Evolutionary conservation across 2,888 invertebrate genomes (phyloP).

Genomic region (Urechis unicinctus): DNA sequence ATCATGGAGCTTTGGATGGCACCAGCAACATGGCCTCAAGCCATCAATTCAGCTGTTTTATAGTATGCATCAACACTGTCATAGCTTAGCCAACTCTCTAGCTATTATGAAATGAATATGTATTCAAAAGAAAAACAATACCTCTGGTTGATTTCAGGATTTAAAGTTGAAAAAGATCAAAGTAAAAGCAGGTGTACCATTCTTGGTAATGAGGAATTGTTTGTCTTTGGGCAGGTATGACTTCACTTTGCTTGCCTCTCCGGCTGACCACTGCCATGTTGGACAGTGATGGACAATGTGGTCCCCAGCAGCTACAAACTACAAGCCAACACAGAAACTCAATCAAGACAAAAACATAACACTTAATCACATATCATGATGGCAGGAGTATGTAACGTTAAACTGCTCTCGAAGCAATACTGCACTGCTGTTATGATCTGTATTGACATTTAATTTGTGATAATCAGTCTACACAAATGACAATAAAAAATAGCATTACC

Average conservation of each 20-base stretch:
- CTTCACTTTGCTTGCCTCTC: constrained; percentile 82
- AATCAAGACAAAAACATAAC: constrained; percentile 3
- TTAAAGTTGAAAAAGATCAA: too few relatives aligned
- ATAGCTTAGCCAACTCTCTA: too few relatives aligned
- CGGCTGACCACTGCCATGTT: constrained; percentile 97
- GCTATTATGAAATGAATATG: too few relatives aligned
- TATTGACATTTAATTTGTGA: too few relatives aligned
- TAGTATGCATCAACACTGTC: too few relatives aligned
- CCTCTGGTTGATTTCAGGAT: neutral
- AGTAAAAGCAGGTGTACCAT: constrained; percentile 57
- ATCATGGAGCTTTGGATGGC: too few relatives aligned
- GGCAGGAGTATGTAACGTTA: neutral
- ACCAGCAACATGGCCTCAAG: too few relatives aligned
- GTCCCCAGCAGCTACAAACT: constrained; percentile 95
- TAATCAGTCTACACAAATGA: neutral
- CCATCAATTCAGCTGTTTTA: too few relatives aligned
- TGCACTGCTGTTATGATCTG: too few relatives aligned
- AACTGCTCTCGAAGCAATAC: too few relatives aligned
- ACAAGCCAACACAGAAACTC: constrained; percentile 7
- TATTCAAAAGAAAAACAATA: too few relatives aligned
- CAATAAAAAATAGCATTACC: constrained; percentile 29
- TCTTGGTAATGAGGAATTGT: constrained; percentile 93
- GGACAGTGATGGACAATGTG: constrained; percentile 98
- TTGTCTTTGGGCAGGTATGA: constrained; percentile 88
- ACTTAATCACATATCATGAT: constrained; percentile 3